These are phyloP conservation scores for Cephalopholis sonnerati DNA, from an alignment of 2,113 vertebrate species.

Conservation along the genomic window DNA sequence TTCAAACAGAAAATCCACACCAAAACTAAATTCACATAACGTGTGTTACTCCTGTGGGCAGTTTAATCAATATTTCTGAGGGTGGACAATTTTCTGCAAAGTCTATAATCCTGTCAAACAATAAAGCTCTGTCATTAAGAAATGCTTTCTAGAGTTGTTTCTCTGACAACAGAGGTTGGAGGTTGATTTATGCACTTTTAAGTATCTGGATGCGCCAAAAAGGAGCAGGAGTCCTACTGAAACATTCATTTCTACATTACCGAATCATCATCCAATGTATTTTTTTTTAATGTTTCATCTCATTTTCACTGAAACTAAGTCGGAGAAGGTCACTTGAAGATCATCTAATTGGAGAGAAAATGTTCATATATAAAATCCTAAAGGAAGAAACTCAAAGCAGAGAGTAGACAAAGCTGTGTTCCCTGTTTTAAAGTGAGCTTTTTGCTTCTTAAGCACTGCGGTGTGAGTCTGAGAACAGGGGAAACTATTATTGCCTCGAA, in stretches of 20 bases:
- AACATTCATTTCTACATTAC: neutral
- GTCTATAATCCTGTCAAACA: slow-evolving; percentile 64
- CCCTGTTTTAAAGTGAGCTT: slow-evolving; percentile 47
- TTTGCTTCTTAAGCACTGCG: slow-evolving; percentile 48
- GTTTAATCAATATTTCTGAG: slow-evolving; percentile 71
- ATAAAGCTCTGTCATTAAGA: slow-evolving; percentile 59
- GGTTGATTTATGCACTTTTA: slow-evolving; percentile 40
- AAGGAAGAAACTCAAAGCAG: slow-evolving; percentile 24
- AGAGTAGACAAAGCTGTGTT: slow-evolving; percentile 30
- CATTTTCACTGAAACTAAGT: slow-evolving; percentile 8
- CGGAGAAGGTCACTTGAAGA: slow-evolving; percentile 38
- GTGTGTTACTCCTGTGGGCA: slow-evolving; percentile 29
- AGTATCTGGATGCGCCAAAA: neutral
- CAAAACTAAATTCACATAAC: slow-evolving; percentile 57
- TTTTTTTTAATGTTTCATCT: neutral
- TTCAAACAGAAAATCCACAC: slow-evolving; percentile 66
- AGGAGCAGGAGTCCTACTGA: neutral
- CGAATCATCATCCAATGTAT: neutral
- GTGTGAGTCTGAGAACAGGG: slow-evolving; percentile 37
- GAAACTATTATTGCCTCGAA: slow-evolving; percentile 60
- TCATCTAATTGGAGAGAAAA: slow-evolving; percentile 32
- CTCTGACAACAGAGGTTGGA: slow-evolving; percentile 37
- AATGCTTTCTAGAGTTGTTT: slow-evolving; percentile 48
- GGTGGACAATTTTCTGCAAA: slow-evolving; percentile 60
- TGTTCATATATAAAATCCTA: slow-evolving; percentile 20